Evolutionary conservation across 2,888 invertebrate species (phyloP), one percentile per base, ranked within the genome.

Genomic region (Eupeodes luniger): DNA sequence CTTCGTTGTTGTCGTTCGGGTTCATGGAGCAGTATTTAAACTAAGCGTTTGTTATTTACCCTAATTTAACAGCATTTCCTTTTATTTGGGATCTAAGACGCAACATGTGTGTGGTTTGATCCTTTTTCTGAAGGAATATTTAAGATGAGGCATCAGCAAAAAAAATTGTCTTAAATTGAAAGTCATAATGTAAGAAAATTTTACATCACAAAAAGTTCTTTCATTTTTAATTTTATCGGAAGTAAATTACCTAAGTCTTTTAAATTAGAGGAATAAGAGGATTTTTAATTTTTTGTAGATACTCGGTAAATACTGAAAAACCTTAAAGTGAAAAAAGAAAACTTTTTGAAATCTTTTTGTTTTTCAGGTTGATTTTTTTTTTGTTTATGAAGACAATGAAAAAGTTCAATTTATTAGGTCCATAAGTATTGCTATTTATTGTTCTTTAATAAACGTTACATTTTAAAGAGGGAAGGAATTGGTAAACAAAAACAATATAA

Each of bases 41-140:
- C 16, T 40, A 62, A 62, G 61, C n/a, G 40, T 40, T 62, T 40
- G 36, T 62, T 40, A 62, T 62, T 62, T 62, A 40, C 16, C 40
- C 36, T 62, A 62, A 40, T 40, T 16, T 36, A 16, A 40, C 1
- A 40, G 10, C 5, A 62, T 40, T 62, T 40, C 0, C 9, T 62
- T 62, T 40, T 10, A 11, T 62, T n/a, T 62, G 3, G 14, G 10
- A n/a, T 9, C 12, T 61, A n/a, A 14, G 36, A 11, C n/a, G 40
- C 40, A 62, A 40, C 61, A 40, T 62, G 27, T 57, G 40, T 62
- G 61, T 40, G 61, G 61, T n/a, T 16, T 61, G 36, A 2, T 36
- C 4, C n/a, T 61, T 40, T 40, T 40, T 7, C 9, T 5, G 4
- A 2, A 5, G 55, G 11, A 57, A 59, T 34, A 59, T 59, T 34